phyloP scores from a whole-genome alignment of 2,888 invertebrate species.

The Chironomus tentans region DNA sequence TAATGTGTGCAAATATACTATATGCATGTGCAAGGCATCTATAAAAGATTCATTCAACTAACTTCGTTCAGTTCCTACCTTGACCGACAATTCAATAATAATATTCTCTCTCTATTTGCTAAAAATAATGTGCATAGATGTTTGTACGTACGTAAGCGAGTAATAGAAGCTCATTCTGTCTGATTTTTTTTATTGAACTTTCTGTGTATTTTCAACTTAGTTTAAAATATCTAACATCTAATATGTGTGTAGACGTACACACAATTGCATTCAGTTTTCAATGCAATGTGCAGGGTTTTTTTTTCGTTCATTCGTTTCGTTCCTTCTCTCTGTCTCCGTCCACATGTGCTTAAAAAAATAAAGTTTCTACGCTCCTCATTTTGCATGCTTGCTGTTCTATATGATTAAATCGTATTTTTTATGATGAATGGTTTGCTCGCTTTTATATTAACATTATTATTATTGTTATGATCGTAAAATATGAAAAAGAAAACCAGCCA shows the following conservation, averaged over 20 bases:
- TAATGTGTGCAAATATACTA: background rate
- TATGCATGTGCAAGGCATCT: background rate
- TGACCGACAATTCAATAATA: slow-evolving; percentile 26
- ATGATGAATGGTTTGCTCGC: background rate
- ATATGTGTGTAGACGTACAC: background rate
- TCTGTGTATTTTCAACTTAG: background rate
- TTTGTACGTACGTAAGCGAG: background rate
- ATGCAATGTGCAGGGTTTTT: too few species aligned
- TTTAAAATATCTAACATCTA: too few species aligned
- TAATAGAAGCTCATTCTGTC: background rate
- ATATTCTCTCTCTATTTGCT: slow-evolving; percentile 4
- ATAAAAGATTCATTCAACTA: slow-evolving; percentile 27
- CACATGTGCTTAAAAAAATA: background rate
- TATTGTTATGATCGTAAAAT: background rate
- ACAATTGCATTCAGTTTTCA: background rate
- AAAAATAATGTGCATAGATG: slow-evolving; percentile 18
- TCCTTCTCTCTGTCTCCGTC: background rate
- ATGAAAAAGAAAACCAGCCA: background rate
- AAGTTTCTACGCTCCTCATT: background rate
- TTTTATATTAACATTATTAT: background rate
- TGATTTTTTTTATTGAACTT: background rate
- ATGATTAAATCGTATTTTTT: background rate
- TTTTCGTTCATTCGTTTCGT: too few species aligned
- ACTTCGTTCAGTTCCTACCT: slow-evolving; percentile 10
- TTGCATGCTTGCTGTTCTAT: background rate